Base-by-base conservation (phyloP, 1,140 invertebrate genomes). In the Penaeus japonicus region DNA sequence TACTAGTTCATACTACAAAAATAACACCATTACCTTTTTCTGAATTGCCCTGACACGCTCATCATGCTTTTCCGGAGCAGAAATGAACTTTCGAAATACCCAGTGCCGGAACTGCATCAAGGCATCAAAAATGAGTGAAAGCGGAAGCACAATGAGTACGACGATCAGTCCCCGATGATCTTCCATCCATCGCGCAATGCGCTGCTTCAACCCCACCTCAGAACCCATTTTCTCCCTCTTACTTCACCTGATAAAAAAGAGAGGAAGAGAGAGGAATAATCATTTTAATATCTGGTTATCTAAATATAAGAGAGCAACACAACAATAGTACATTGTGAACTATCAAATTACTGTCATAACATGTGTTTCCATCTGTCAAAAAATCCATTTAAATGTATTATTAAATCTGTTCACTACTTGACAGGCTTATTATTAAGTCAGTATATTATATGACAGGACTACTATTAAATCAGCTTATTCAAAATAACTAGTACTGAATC, bases 101-200 rank as follows among this genome's bases (percentile, higher is more conserved):
- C 91, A 93, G 15, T 93, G 93, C 78, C 92, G 91, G 12, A 93
- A 5, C 65, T 92, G 91, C 65, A 95, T 92, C n/a, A 93, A 73
- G 20, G 94, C 30, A 57, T 94, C 93, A 91, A 95, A 95, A 2
- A 95, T 70, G 91, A 95, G 95, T 91, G 94, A 95, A 12, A 95
- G 94, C 0, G 95, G 95, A 65, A 96, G 92, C 90, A 95, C 95
- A 91, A 96, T 95, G 4, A 95, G 91, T 20, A 94, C 91, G 65
- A 96, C 93, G 30, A 95, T 94, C 7, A 95, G 91, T 75, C 94
- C 94, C n/a, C 95, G 92, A 91, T 95, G 82, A 10, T 87, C 84
- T 55, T 91, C 90, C 89, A 91, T 65, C 89, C 89, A 89, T 22
- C 84, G 82, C 0, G 86, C 85, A 24, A 87, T 32, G 18, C 54